Base-by-base conservation (phyloP, 2,797 vertebrate genomes). In the Liasis olivaceus region DNA sequence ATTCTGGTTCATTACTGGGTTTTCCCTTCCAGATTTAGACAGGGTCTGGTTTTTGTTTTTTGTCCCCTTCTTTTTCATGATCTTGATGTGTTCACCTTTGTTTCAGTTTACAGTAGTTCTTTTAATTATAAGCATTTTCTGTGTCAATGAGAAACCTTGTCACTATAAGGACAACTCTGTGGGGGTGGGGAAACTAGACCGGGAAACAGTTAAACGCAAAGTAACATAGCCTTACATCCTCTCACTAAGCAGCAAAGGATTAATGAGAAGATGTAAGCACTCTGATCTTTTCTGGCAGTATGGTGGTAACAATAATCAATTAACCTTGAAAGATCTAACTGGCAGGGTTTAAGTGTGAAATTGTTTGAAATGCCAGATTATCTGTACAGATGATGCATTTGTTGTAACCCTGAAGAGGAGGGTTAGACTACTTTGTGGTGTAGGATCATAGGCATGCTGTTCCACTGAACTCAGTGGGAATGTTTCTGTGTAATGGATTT, bases 261-360 rank as follows among this genome's bases (percentile, higher is more conserved):
- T 97, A 97, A 97, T 96, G 95, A 96, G 96, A 97, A 97, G 96
- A 97, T 95, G 94, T 95, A 94, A 97, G 96, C 90, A 7, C 96
- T 97, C 96, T 94, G 97, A 94, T 97, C 97, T 96, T 97, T 96
- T 95, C 97, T 96, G 96, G 97, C 95, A 96, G 95, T 97, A 96
- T 95, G 95, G 94, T 97, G 97, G 97, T 97, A 97, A 97, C 97
- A 97, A 97, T 97, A 97, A 98, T 97, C 97, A 97, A 97, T 98
- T 98, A 98, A 98, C 97, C 97, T 97, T 94, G 96, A 96, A 97
- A 97, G 97, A 97, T 97, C 96, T 96, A 97, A 97, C 92, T 97
- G 97, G 96, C 96, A 93, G 95, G 96, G 93, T 90, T 96, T 96
- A 97, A 96, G 96, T 84, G 89, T 97, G 95, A 96, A 97, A 97